Conservation (phyloP, 2,888 invertebrate species). For the Acronicta leporina region DNA sequence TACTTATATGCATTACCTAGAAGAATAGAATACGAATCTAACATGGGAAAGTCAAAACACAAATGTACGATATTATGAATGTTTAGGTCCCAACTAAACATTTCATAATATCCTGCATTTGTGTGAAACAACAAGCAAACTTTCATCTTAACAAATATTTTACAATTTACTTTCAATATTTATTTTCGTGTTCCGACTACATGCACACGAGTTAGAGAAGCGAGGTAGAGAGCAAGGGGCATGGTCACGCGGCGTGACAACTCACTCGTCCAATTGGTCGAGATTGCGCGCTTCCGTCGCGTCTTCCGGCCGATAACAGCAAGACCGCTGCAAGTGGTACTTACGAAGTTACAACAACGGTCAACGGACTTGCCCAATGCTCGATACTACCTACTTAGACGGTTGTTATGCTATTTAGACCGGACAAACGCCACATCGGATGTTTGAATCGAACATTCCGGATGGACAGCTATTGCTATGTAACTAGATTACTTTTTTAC, state of each 20-base stretch:
- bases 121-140: background rate
- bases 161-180: constrained; percentile 22
- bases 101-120: background rate
- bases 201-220: constrained; percentile 60
- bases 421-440: constrained; percentile 52
- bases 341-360: constrained; percentile 74
- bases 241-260: constrained; percentile 84
- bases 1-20: background rate
- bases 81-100: background rate
- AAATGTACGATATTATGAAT: too few relatives aligned
- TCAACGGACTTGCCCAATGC: constrained; percentile 78
- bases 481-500: constrained; percentile 7
- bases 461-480: constrained; percentile 31
- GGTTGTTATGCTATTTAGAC: constrained; percentile 53
- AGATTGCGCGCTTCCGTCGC: constrained; percentile 87
- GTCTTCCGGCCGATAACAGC: constrained; percentile 86
- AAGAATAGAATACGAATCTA: background rate
- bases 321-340: constrained; percentile 71
- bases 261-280: constrained; percentile 85
- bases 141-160: constrained; percentile 10
- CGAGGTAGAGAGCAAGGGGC: constrained; percentile 70
- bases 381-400: constrained; percentile 55
- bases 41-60: background rate
- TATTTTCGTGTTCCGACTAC: constrained; percentile 26
- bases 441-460: constrained; percentile 50